Evolutionary conservation across 2,797 vertebrate genomes (phyloP).

Genomic region (Hemitrygon akajei): DNA sequence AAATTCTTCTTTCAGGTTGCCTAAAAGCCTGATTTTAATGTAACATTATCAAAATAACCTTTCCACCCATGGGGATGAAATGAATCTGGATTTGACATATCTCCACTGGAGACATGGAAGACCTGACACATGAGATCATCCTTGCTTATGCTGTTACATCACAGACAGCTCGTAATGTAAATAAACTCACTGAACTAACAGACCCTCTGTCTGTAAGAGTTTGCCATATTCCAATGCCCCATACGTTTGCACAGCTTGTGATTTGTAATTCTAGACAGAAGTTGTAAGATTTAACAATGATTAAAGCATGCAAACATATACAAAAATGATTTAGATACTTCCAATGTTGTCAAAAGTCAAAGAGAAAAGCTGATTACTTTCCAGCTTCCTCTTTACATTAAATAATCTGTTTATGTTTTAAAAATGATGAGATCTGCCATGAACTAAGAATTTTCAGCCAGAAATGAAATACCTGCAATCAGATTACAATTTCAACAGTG

Average conservation of each 20-base stretch:
- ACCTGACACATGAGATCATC: slow-evolving; percentile 25
- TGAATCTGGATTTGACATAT: slow-evolving; percentile 18
- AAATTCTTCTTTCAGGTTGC: not conserved
- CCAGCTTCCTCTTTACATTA: too few relatives aligned
- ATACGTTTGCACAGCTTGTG: not conserved
- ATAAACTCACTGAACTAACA: slow-evolving; percentile 10
- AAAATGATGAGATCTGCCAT: too few relatives aligned
- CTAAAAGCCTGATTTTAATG: not conserved
- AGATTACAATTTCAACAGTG: too few relatives aligned
- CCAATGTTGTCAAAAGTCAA: too few relatives aligned
- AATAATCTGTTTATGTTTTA: too few relatives aligned
- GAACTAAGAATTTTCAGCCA: too few relatives aligned
- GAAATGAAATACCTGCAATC: too few relatives aligned
- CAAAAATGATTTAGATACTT: too few relatives aligned
- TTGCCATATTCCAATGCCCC: not conserved
- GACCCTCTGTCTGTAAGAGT: not conserved
- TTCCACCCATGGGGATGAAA: slow-evolving; percentile 16
- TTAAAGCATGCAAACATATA: too few relatives aligned
- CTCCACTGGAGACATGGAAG: slow-evolving; percentile 22
- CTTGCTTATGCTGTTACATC: not conserved
- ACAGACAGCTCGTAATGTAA: slow-evolving; percentile 14
- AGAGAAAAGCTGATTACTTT: too few relatives aligned
- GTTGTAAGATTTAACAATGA: not conserved
- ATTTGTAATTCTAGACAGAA: not conserved
- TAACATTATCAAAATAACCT: slow-evolving; percentile 32